Conservation (phyloP, 2,113 vertebrate species). For the Tringa solitaria region DNA sequence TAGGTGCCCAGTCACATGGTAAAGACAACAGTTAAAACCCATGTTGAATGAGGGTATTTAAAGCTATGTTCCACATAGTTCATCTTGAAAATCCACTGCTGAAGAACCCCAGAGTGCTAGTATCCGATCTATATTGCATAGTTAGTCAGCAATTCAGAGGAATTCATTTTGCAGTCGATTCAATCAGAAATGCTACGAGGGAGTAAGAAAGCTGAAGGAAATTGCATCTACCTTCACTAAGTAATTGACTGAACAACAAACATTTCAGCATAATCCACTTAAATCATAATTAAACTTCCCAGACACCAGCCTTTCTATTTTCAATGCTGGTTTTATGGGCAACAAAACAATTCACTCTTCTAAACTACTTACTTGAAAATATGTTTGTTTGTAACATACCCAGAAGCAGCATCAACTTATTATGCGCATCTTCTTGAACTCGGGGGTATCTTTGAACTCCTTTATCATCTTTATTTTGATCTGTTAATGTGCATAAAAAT, state of each 20-base stretch:
- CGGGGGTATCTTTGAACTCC: background rate
- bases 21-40: background rate
- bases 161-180: constrained; percentile 38
- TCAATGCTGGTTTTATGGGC: background rate
- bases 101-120: background rate
- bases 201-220: constrained; percentile 46
- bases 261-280: constrained; percentile 61
- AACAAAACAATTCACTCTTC: background rate
- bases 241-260: constrained; percentile 53
- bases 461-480: background rate
- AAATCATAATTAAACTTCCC: constrained; percentile 60
- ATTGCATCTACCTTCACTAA: constrained; percentile 53
- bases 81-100: background rate
- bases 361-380: background rate
- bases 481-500: background rate
- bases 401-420: background rate
- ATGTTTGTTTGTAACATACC: background rate
- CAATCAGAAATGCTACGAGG: constrained; percentile 45
- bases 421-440: background rate
- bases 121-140: background rate
- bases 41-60: background rate
- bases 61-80: background rate
- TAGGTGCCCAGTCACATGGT: background rate
- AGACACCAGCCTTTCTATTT: background rate
- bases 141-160: constrained; percentile 39